A percentile compares a stretch with the other conserved stretches of the same genome.
phyloP scores from a whole-genome alignment of 1,140 invertebrate genomes.

The Apis dorsata region DNA sequence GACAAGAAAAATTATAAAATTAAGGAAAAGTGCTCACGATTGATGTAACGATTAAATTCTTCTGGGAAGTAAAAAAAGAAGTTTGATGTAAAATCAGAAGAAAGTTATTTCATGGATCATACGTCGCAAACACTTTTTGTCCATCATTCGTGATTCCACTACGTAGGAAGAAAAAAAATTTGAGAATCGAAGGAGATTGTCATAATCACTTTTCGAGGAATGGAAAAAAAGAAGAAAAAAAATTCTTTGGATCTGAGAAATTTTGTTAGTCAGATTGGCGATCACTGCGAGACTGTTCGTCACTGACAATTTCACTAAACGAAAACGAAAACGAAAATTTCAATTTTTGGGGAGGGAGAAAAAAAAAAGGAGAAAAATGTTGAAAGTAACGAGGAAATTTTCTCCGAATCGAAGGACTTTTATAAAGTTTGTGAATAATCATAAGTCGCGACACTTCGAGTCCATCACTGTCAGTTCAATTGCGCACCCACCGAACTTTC shows the following conservation, averaged over 20 bases:
- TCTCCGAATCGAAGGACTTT: neutral
- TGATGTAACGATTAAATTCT: neutral
- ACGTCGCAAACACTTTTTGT: neutral
- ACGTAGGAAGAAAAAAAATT: neutral
- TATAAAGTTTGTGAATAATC: neutral
- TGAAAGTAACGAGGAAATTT: neutral
- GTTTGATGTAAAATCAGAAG: neutral
- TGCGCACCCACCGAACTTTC: neutral
- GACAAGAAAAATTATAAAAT: too few relatives aligned
- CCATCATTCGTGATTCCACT: neutral
- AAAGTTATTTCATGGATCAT: neutral
- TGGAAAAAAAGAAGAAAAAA: too few relatives aligned
- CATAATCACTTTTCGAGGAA: too few relatives aligned
- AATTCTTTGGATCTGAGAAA: neutral
- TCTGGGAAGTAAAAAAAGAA: neutral
- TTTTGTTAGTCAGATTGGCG: neutral
- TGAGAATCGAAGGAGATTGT: neutral
- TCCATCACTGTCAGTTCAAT: neutral
- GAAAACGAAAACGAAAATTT: neutral
- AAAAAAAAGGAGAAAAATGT: neutral
- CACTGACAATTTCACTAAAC: neutral
- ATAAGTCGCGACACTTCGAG: neutral
- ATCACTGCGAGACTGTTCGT: neutral
- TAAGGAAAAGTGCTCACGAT: too few relatives aligned
- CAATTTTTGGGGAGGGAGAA: neutral